These are phyloP conservation scores for Cariama cristata DNA, from an alignment of 2,113 vertebrate genomes.

Conservation along the genomic window DNA sequence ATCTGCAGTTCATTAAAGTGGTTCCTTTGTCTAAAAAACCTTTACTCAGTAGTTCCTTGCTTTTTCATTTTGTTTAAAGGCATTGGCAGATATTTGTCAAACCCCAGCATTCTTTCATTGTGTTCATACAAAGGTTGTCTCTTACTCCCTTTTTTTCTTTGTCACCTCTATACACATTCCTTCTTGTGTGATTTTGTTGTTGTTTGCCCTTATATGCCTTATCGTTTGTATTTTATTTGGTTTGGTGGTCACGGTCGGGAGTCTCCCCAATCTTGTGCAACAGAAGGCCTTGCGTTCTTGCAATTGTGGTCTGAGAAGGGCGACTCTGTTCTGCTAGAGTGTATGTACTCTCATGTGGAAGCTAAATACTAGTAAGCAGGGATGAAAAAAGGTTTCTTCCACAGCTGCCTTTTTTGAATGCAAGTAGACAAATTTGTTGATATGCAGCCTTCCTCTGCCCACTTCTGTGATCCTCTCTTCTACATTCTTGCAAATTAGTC, in stretches of 20 bases:
- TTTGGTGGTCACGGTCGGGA: neutral
- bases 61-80: neutral
- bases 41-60: neutral
- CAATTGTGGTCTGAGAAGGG: neutral
- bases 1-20: neutral
- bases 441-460: neutral
- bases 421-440: neutral
- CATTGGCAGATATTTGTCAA: neutral
- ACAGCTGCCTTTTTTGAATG: neutral
- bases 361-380: neutral
- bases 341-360: rapidly evolving
- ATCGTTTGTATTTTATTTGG: neutral
- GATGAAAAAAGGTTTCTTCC: neutral
- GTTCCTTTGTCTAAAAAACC: neutral
- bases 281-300: neutral
- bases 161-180: neutral
- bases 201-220: neutral
- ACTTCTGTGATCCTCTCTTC: neutral
- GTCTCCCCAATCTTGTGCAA: neutral
- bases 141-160: neutral
- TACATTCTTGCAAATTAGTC: neutral
- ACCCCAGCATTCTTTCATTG: neutral
- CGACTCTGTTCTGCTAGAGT: neutral
- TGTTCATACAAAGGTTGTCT: neutral
- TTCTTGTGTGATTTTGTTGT: neutral